phyloP scores from a whole-genome alignment of 2,113 vertebrate genomes.

The Pionites leucogaster region DNA sequence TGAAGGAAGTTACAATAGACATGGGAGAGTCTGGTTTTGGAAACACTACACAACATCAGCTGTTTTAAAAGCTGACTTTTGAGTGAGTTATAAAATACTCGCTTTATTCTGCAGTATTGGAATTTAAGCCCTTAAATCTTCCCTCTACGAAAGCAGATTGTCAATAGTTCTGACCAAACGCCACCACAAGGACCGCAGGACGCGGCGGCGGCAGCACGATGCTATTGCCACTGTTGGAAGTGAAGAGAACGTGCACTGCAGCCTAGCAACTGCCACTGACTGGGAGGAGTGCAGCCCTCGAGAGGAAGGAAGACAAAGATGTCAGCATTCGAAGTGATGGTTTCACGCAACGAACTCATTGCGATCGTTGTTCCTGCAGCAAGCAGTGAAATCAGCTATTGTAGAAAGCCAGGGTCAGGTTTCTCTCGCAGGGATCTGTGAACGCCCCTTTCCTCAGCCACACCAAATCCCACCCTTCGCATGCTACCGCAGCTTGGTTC shows the following conservation, averaged over 20 bases:
- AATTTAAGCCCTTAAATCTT: constrained; percentile 55
- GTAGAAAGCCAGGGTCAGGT: neutral
- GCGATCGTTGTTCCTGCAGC: neutral
- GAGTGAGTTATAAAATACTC: neutral
- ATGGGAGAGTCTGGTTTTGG: neutral
- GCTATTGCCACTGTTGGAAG: neutral
- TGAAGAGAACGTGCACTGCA: neutral
- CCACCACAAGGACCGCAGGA: neutral
- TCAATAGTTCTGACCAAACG: neutral
- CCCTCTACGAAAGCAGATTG: constrained; percentile 16
- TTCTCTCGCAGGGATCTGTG: neutral
- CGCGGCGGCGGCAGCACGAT: neutral
- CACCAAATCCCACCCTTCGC: neutral
- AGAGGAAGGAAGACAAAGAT: constrained; percentile 42
- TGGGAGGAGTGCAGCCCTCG: neutral
- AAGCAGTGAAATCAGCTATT: neutral
- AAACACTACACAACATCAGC: neutral
- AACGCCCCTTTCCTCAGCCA: neutral
- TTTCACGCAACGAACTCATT: neutral
- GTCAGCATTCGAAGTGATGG: neutral
- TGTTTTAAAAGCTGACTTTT: neutral
- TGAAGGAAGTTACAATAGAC: neutral
- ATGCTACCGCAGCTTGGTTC: accelerated
- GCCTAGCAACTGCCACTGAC: neutral
- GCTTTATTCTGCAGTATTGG: neutral